A percentile compares a stretch with the other conserved stretches of the same genome.
phyloP scores from a whole-genome alignment of 2,888 invertebrate genomes.

The Sinohyriopsis cumingii region DNA sequence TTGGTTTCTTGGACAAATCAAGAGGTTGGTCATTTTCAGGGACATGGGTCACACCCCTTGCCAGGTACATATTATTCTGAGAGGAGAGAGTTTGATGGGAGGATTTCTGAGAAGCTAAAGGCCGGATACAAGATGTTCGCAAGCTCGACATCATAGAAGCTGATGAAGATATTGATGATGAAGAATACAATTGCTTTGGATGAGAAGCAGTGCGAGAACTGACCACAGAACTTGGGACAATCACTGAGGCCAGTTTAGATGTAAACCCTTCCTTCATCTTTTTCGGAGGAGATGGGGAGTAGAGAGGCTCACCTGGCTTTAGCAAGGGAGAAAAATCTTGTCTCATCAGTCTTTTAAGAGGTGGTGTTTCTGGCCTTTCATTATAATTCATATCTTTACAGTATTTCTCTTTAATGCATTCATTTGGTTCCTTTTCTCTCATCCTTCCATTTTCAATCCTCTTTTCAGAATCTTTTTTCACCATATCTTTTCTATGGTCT shows the following conservation, averaged over 20 bases:
- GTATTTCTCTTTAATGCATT: constrained; percentile 1
- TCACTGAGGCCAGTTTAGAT: constrained; percentile 39
- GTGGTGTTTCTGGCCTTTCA: constrained; percentile 45
- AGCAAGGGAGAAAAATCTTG: constrained; percentile 46
- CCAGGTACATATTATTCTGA: constrained; percentile 22
- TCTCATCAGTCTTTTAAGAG: constrained; percentile 45
- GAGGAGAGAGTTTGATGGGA: constrained; percentile 21
- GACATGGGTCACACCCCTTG: constrained; percentile 15
- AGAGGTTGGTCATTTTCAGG: constrained; percentile 53
- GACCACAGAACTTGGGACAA: constrained; percentile 32
- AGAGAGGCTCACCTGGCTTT: constrained; percentile 28
- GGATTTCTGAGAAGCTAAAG: constrained; percentile 18
- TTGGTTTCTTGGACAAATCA: constrained; percentile 56
- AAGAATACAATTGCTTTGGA: constrained; percentile 42
- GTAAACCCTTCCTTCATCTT: constrained; percentile 39
- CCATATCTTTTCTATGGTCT: too few relatives aligned
- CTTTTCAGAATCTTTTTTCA: not conserved
- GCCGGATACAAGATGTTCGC: constrained; percentile 24
- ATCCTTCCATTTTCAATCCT: constrained; percentile 3
- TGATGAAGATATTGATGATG: too few relatives aligned
- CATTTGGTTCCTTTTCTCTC: constrained; percentile 3
- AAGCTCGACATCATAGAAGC: constrained; percentile 27
- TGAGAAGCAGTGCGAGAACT: constrained; percentile 34
- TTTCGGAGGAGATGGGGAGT: constrained; percentile 40
- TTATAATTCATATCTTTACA: constrained; percentile 9